These are phyloP conservation scores for Echeneis naucrates DNA, from an alignment of 2,797 vertebrate genomes.

Conservation along the genomic window DNA sequence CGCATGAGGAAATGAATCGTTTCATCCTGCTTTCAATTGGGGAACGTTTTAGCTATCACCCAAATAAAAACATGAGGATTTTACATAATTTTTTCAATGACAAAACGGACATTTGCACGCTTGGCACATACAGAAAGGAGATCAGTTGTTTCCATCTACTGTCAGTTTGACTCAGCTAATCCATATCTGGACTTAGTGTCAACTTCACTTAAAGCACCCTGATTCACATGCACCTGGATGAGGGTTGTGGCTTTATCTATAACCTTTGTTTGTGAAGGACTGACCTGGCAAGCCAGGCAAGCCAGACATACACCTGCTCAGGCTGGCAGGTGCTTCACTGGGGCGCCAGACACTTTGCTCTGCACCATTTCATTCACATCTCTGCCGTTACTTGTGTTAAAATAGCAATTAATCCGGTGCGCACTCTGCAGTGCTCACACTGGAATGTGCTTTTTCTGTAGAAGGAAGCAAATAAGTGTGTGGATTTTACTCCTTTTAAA, in stretches of 20 bases:
- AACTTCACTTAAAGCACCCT: slow-evolving; percentile 37
- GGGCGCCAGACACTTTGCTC: slow-evolving; percentile 4
- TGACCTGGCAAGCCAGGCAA: slow-evolving; percentile 20
- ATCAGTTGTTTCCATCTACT: neutral
- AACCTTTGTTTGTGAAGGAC: slow-evolving; percentile 37
- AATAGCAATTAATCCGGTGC: slow-evolving; percentile 34
- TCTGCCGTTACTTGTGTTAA: slow-evolving; percentile 18
- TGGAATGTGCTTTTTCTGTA: slow-evolving; percentile 35
- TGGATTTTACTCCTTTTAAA: slow-evolving; percentile 28
- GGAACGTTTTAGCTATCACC: neutral
- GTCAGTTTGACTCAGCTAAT: slow-evolving; percentile 33
- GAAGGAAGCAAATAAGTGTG: slow-evolving; percentile 19
- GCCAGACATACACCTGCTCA: slow-evolving; percentile 67
- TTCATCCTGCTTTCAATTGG: neutral
- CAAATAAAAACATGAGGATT: neutral
- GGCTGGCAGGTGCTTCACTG: slow-evolving; percentile 55
- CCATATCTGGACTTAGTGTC: slow-evolving; percentile 45
- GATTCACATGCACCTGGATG: slow-evolving; percentile 41
- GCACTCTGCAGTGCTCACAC: slow-evolving; percentile 17
- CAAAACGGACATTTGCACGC: neutral
- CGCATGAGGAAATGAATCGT: neutral
- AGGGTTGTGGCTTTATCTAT: slow-evolving; percentile 52
- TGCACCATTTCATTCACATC: neutral
- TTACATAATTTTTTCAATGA: neutral
- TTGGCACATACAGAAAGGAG: neutral